Evolutionary conservation across 2,113 vertebrate species (phyloP).

Genomic region (Naja naja): DNA sequence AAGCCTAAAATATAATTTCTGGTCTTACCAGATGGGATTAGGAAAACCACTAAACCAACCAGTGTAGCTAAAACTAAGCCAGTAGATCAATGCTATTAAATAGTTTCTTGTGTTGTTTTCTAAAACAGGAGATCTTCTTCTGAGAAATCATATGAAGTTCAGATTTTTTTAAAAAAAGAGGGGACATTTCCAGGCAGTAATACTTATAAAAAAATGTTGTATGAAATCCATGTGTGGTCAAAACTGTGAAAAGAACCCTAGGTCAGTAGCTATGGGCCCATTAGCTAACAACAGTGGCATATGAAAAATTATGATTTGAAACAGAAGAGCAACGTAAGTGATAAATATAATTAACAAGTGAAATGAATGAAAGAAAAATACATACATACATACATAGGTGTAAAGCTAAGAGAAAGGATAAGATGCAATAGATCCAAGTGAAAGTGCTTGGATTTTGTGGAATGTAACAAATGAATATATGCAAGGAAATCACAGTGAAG

Average conservation of each 20-base stretch:
- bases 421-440: background rate
- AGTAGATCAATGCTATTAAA: background rate
- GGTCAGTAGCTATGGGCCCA: background rate
- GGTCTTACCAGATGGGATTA: background rate
- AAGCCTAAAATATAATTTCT: background rate
- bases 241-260: background rate
- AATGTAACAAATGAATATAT: background rate
- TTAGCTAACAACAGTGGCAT: background rate
- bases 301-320: background rate
- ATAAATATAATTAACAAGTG: background rate
- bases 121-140: background rate
- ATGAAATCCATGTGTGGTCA: background rate
- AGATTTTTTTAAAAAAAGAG: background rate
- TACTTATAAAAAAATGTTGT: background rate
- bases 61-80: background rate
- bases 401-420: background rate
- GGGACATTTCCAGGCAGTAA: background rate
- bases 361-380: background rate
- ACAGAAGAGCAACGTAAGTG: background rate
- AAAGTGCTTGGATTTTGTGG: background rate
- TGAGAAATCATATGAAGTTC: background rate
- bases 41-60: background rate
- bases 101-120: background rate
- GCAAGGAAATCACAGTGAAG: background rate
- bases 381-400: background rate